Base-by-base conservation (phyloP, 2,113 vertebrate species). In the Sardina pilchardus region DNA sequence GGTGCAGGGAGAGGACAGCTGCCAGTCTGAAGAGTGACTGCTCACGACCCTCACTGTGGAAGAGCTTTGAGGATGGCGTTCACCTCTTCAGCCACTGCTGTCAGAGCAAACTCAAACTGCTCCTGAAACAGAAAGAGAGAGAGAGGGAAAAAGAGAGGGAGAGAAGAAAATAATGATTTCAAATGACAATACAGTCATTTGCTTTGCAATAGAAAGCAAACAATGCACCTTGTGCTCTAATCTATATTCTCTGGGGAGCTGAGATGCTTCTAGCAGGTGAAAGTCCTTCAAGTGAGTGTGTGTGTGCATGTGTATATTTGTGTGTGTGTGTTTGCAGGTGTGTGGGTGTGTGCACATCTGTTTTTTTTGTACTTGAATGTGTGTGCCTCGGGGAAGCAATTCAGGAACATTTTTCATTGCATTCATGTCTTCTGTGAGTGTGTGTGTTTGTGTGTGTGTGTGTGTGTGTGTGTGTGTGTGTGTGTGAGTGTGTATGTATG, bases 61-160 rank as follows among this genome's bases (percentile, higher is more conserved):
- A 94, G 93, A 0, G 94, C 94, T 92, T 94, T 94, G 86, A 95
- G 93, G 90, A 95, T 95, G 92, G 94, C 95, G 81, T 95, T 95
- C 92, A 95, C 95, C 92, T 95, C 95, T 89, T 95, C 95, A 86
- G 95, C 95, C 90, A 95, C 95, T 81, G 95, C 95, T 86, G 95
- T 95, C 93, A 95, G 90, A 26, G 93, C 94, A 88, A 95, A 95
- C 93, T 95, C 95, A 92, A 95, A 95, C 94, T 95, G 95, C 89
- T 95, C 94, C 95, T 95, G 90, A 82, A 67, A 84, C 34, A 26
- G 59, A 63, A 19, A 81, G 53, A 87, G 59, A 21, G 26, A 26
- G 6, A 48, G 53, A 59, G 24, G 6, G 59, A 26, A 0, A 16
- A 12, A 8, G 26, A 30, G 16, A 34, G 59, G 75, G 21, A 0